Evolutionary conservation across 2,888 invertebrate species (phyloP), one percentile per base, ranked within the genome.

Genomic region (Cheilosia variabilis): DNA sequence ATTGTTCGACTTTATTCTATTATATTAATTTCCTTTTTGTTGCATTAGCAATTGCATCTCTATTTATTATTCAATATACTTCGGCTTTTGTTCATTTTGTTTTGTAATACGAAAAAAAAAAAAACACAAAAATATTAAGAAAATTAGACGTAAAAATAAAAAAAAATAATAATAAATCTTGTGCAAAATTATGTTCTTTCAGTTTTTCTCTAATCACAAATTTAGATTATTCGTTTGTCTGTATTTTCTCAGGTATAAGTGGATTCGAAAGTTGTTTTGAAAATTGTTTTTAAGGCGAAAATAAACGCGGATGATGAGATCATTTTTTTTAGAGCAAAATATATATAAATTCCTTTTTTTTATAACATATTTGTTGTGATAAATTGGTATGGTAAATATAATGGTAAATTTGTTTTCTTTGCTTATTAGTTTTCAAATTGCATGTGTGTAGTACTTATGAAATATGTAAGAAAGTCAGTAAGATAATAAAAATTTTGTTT

Each of bases 261-360:
- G 43, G 80, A 52, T 80, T 81, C 76, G 79, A 80, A 87, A 76
- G 65, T 34, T 71, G 34, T 66, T 73, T 72, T 78, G 45, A 47
- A 47, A 47, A 47, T 9, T 19, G 57, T 27, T 65, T 77, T 58
- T 87, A 91, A 91, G 91, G 91, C 91, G 91, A 91, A 92, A 92
- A 91, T 91, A 92, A 92, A 91, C 92, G 90, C 90, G 91, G 91
- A 92, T 92, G 92, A 92, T 92, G 91, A 92, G 91, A 92, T 92
- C 92, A 92, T 91, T 89, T 87, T 77, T 86, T 87, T 78, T 69
- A 89, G 89, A 90, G 89, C 89, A 89, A 88, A 87, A 88, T 88
- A 88, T 88, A 47, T 79, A 41, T 55, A 47, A 37, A 37, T 37
- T 37, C 13, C 57, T 79, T 62, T 62, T 73, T 63, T 63, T 53